A percentile compares a stretch with the other conserved stretches of the same genome.
These are phyloP conservation scores for Pseudorasbora parva DNA, from an alignment of 2,113 vertebrate species.

Conservation along the genomic window DNA sequence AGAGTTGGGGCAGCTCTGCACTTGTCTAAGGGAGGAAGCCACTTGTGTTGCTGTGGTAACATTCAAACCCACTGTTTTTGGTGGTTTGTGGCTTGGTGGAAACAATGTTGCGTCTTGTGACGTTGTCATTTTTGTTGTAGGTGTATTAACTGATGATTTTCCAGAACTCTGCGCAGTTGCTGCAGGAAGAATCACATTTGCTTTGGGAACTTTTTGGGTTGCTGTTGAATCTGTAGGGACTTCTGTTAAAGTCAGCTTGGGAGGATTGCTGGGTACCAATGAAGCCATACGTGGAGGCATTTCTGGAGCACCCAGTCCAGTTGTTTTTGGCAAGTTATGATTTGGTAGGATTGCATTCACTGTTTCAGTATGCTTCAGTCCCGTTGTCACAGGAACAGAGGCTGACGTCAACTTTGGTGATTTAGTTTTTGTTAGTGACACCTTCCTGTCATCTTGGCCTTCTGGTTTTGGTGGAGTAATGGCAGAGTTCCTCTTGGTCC, in stretches of 20 bases:
- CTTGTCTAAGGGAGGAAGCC: conserved; percentile 52
- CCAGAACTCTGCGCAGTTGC: neutral
- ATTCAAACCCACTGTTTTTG: neutral
- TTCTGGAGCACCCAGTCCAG: neutral
- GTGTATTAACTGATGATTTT: conserved; percentile 21
- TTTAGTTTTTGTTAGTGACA: neutral
- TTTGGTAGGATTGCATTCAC: neutral
- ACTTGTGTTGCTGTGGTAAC: conserved; percentile 32
- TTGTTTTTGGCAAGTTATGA: conserved; percentile 30
- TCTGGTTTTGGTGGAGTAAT: conserved; percentile 9
- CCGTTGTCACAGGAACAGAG: neutral
- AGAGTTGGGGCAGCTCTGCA: conserved; percentile 58
- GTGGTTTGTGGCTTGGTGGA: neutral
- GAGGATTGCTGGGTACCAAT: neutral
- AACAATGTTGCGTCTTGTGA: conserved; percentile 26
- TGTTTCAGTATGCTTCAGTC: neutral
- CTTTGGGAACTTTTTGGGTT: neutral
- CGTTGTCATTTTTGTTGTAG: conserved; percentile 8
- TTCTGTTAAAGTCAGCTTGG: neutral
- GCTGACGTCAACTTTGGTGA: no score
- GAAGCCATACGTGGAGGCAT: neutral
- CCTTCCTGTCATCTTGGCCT: neutral
- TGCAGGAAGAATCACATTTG: conserved; percentile 7
- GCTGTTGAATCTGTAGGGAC: neutral
- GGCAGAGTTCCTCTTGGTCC: neutral